Conservation (phyloP, 1,140 invertebrate genomes). For the Cardiocondyla obscurior region DNA sequence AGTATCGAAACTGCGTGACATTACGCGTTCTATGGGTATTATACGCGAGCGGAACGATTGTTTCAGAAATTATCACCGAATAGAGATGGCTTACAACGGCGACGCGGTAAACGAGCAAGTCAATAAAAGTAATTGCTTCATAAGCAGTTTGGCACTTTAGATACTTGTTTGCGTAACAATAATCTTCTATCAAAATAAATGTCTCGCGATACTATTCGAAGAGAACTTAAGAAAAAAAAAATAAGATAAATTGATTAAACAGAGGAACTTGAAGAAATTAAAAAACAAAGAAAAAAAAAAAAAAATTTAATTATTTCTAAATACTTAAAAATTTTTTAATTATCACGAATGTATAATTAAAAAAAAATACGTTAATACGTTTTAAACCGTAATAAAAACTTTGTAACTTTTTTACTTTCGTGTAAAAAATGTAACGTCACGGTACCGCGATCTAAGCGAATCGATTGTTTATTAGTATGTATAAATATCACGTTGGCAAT, state of each 20-base stretch:
- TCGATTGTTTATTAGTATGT: not conserved
- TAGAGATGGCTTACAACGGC: not conserved
- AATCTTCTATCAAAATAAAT: slow-evolving; percentile 1
- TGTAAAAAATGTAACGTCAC: not conserved
- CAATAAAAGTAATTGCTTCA: slow-evolving; percentile 29
- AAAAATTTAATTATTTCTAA: not conserved
- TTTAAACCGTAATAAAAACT: not conserved
- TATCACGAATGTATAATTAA: not conserved
- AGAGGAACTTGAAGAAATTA: not conserved
- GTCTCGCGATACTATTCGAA: not conserved
- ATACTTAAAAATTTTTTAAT: not conserved
- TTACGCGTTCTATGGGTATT: not conserved
- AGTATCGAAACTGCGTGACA: slow-evolving; percentile 21
- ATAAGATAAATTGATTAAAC: no score
- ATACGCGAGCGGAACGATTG: not conserved
- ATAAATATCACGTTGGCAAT: not conserved
- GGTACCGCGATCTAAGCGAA: not conserved
- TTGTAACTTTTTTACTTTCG: not conserved
- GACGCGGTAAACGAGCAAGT: not conserved
- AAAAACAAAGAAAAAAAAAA: not conserved
- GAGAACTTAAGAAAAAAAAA: not conserved
- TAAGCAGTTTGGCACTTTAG: not conserved
- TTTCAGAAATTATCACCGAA: not conserved
- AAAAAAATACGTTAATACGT: not conserved
- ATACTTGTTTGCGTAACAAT: not conserved